Conservation (phyloP, 23 tunicate species). For the Trididemnum clinides region DNA sequence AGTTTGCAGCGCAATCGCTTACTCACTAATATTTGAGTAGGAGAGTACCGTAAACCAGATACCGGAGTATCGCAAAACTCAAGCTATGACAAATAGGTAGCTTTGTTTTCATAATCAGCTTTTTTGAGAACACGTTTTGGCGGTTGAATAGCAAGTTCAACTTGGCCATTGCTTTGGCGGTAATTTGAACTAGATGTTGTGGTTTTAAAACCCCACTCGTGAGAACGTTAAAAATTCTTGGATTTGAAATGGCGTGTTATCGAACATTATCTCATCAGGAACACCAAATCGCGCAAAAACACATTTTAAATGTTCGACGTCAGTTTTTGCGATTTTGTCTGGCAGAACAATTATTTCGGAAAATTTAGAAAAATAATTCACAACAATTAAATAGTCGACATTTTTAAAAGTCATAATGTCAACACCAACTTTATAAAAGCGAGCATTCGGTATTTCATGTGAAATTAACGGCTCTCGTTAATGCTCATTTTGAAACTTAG, state of each 20-base stretch:
- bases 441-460: slow-evolving; percentile 40
- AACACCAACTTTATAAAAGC: slow-evolving; percentile 19
- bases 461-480: slow-evolving; percentile 36
- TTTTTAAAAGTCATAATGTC: slow-evolving; percentile 49
- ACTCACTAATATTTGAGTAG: slow-evolving; percentile 21
- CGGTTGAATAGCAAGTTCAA: slow-evolving; percentile 33
- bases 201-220: slow-evolving; percentile 8
- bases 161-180: slow-evolving; percentile 34
- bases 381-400: slow-evolving; percentile 36
- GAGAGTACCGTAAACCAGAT: slow-evolving; percentile 15
- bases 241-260: slow-evolving; percentile 42
- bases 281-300: slow-evolving; percentile 47
- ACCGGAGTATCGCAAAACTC: slow-evolving; percentile 29
- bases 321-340: slow-evolving; percentile 35
- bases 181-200: slow-evolving; percentile 40
- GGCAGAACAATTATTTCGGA: slow-evolving; percentile 34
- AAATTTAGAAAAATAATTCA: slow-evolving; percentile 46
- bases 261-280: slow-evolving; percentile 12
- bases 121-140: slow-evolving; percentile 26
- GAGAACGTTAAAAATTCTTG: slow-evolving; percentile 10
- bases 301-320: neutral
- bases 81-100: slow-evolving; percentile 20
- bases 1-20: slow-evolving; percentile 6
- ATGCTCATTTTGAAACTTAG: slow-evolving; percentile 20
- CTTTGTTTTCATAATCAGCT: slow-evolving; percentile 14